Conservation (phyloP, 30 jellyfish, hydroid and myxozoan species). For the Mastigias papua region DNA sequence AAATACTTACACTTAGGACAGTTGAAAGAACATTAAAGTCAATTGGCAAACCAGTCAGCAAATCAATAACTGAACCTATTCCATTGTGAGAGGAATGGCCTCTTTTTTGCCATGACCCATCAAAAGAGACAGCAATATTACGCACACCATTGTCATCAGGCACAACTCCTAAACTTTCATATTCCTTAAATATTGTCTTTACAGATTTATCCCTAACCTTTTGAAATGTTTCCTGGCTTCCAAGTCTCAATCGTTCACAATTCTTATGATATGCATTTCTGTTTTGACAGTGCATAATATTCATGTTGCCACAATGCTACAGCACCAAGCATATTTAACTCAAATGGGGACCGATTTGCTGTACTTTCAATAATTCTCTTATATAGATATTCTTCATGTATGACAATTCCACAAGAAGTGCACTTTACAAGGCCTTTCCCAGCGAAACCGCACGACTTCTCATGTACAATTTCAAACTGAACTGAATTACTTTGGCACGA, state of each 20-base stretch:
- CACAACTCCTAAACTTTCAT: constrained; percentile 1
- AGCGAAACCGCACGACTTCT: too few relatives aligned
- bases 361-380: not conserved
- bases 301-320: constrained; percentile 62
- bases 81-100: too few relatives aligned
- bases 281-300: constrained; percentile 33
- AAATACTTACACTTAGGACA: not conserved
- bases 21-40: constrained; percentile 11
- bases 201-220: not conserved
- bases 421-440: too few relatives aligned
- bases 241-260: not conserved
- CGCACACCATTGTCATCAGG: constrained; percentile 38
- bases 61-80: too few relatives aligned
- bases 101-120: too few relatives aligned
- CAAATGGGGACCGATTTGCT: not conserved
- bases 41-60: too few relatives aligned
- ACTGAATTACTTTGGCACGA: too few relatives aligned
- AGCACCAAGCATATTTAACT: constrained; percentile 22
- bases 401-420: not conserved
- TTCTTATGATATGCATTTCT: not conserved
- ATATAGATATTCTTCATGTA: not conserved
- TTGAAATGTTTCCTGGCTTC: not conserved
- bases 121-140: constrained; percentile 38
- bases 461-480: too few relatives aligned
- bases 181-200: not conserved